A percentile compares a stretch with the other conserved stretches of the same genome.
These are phyloP conservation scores for Pollachius pollachius DNA, from an alignment of 2,113 vertebrate genomes.

Conservation along the genomic window DNA sequence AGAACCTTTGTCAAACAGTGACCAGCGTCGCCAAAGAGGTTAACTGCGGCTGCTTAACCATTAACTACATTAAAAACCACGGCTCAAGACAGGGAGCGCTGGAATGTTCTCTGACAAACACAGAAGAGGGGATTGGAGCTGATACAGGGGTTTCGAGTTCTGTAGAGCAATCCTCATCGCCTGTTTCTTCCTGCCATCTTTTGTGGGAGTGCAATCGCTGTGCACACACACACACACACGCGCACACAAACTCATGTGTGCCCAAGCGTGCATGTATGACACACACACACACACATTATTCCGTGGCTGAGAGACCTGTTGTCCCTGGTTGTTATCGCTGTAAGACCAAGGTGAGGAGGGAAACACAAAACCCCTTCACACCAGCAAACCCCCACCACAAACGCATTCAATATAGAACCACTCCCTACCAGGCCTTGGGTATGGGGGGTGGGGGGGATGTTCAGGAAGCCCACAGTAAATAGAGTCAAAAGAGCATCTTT, in stretches of 20 bases:
- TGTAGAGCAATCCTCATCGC: constrained; percentile 23
- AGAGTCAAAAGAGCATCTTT: no score
- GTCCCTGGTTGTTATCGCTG: constrained; percentile 32
- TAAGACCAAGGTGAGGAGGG: constrained; percentile 34
- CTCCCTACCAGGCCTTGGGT: constrained; percentile 13
- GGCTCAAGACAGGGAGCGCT: neutral
- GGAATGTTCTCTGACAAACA: constrained; percentile 46
- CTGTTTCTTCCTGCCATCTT: constrained; percentile 4
- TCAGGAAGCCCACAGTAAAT: neutral
- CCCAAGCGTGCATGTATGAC: neutral
- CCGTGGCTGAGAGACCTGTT: constrained; percentile 45
- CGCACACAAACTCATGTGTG: constrained; percentile 3
- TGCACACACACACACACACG: neutral
- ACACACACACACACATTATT: constrained; percentile 8
- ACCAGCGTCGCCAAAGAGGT: constrained; percentile 56
- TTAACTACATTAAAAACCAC: constrained; percentile 70
- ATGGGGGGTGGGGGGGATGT: constrained; percentile 1
- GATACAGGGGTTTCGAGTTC: constrained; percentile 23
- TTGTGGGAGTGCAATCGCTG: constrained; percentile 4
- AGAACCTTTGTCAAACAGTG: constrained; percentile 67
- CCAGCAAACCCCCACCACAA: no score
- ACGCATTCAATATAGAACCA: constrained; percentile 17
- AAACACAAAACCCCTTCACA: constrained; percentile 17
- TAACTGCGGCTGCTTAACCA: constrained; percentile 67
- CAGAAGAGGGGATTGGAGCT: constrained; percentile 35